Evolutionary conservation across 1,140 invertebrate species (phyloP), one percentile per base, ranked within the genome.

Genomic region (Polypedilum pembai): DNA sequence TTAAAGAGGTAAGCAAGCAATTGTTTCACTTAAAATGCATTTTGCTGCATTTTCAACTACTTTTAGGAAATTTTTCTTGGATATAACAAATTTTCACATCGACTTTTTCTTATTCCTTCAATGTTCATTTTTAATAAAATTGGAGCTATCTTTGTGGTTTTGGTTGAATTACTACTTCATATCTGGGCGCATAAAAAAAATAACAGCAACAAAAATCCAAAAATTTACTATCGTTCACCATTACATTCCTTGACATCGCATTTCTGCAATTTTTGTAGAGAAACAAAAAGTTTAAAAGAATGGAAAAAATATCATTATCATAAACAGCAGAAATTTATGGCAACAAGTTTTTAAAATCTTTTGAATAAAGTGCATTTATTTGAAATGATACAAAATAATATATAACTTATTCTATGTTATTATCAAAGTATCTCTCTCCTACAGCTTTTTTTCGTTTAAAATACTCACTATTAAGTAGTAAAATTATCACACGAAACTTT

Each of bases 161-260:
- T 81, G 3, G 41, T 82, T 41, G 84, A 85, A 78, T 78, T 84
- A 0, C 74, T 82, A 8, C 77, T 87, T 74, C 86, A 88, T 76
- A 80, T 83, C 40, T 83, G 85, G 85, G 83, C 85, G 0, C 87
- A 88, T 76, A 83, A 83, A 45, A 87, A 85, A 77, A 87, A 87
- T 75, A 83, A 83, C 63, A 77, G 77, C 15, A 79, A 86, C 15
- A 83, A 82, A 75, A 80, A 85, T 73, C 79, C 83, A 41, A 81
- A 80, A 12, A 79, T 86, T 7, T 87, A 85, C 72, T 87, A 85
- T 76, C 84, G 85, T 73, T 87, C 86, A 56, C 86, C 87, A 0
- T 80, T 87, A 74, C 85, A 88, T 75, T 80, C 83, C 0, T 82
- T 86, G 45, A 83, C 84, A 3, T 84, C 86, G 1, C 85, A 88